phyloP scores from a whole-genome alignment of 2,888 invertebrate species.

The Zygothrica quintamaculata region DNA sequence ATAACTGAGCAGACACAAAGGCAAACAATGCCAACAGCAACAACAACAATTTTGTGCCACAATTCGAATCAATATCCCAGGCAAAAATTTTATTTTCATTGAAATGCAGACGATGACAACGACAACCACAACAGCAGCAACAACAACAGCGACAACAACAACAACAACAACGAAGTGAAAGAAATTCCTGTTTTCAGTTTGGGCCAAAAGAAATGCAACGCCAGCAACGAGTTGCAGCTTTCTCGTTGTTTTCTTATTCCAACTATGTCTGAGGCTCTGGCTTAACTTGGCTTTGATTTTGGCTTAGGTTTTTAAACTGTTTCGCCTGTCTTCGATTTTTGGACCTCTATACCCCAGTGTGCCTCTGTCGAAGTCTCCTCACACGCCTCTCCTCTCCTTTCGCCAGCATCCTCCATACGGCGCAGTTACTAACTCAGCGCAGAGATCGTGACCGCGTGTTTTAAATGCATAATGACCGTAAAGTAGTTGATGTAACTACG shows the following conservation, averaged over 20 bases:
- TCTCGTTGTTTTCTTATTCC: slow-evolving; percentile 50
- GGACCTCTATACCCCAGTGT: slow-evolving; percentile 27
- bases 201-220: slow-evolving; percentile 67
- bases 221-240: slow-evolving; percentile 56
- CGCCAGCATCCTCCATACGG: slow-evolving; percentile 46
- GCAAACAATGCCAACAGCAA: neutral
- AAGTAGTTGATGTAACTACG: slow-evolving; percentile 79
- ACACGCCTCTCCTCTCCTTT: slow-evolving; percentile 6
- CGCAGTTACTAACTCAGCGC: slow-evolving; percentile 81
- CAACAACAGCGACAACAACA: no score
- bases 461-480: slow-evolving; percentile 85
- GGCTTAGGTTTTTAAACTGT: slow-evolving; percentile 47
- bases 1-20: slow-evolving; percentile 5
- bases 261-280: slow-evolving; percentile 40
- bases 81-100: slow-evolving; percentile 70
- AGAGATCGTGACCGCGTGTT: slow-evolving; percentile 85
- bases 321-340: slow-evolving; percentile 56
- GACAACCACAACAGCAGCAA: no score
- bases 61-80: slow-evolving; percentile 68
- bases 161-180: slow-evolving; percentile 66
- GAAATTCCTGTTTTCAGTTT: slow-evolving; percentile 70
- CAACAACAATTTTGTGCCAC: slow-evolving; percentile 53
- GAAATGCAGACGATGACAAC: slow-evolving; percentile 64
- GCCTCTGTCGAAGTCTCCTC: slow-evolving; percentile 4
- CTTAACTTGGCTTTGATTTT: slow-evolving; percentile 62